Conservation (phyloP, 1,140 invertebrate species). For the Pristionchus pacificus region DNA sequence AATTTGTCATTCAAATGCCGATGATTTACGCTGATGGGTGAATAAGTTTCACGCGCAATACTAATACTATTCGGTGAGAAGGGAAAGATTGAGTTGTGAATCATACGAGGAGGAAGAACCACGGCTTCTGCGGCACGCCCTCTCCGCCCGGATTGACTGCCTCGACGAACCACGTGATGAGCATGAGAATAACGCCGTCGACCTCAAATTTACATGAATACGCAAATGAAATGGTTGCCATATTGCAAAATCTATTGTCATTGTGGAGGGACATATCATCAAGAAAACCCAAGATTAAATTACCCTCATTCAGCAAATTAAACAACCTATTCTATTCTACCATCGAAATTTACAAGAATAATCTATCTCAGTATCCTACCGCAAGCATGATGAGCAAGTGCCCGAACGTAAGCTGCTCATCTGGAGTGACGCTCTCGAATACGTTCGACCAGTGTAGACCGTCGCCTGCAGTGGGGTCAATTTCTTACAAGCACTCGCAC, state of each 20-base stretch:
- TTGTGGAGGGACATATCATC: background rate
- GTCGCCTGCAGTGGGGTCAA: slow-evolving; percentile 17
- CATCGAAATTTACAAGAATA: background rate
- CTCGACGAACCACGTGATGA: slow-evolving; percentile 69
- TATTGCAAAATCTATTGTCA: background rate
- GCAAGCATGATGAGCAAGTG: slow-evolving; percentile 65
- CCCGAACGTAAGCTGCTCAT: slow-evolving; percentile 42
- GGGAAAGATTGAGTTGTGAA: background rate
- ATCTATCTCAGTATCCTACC: background rate
- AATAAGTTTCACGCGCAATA: too few relatives aligned
- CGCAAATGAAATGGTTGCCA: background rate
- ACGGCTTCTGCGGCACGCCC: slow-evolving; percentile 46
- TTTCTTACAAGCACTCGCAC: background rate
- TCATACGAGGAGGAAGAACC: slow-evolving; percentile 41
- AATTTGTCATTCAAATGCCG: background rate
- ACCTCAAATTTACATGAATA: slow-evolving; percentile 44
- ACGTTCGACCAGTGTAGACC: slow-evolving; percentile 41
- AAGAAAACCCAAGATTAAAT: background rate
- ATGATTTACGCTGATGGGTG: background rate
- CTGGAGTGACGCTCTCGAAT: slow-evolving; percentile 31
- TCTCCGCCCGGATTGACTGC: slow-evolving; percentile 62
- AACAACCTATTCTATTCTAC: background rate
- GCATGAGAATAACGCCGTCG: slow-evolving; percentile 67
- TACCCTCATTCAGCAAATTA: background rate
- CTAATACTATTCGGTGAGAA: background rate